These are phyloP conservation scores for Acholoe squamosa DNA, from an alignment of 2,888 invertebrate genomes.

Conservation along the genomic window DNA sequence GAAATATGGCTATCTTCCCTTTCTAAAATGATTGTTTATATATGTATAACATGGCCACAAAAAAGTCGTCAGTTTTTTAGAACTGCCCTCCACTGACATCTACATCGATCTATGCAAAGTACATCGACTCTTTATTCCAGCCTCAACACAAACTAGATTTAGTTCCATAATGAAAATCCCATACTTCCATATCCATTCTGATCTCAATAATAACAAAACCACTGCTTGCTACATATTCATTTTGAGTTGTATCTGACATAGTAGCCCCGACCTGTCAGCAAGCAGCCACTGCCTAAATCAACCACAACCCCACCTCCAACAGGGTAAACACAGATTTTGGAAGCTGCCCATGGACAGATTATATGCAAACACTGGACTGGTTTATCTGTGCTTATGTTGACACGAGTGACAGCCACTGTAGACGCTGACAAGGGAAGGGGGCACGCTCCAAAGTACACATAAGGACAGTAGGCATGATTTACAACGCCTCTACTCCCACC, in stretches of 20 bases:
- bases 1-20: too few species aligned
- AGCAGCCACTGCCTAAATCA: neutral
- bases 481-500: neutral
- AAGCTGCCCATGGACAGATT: neutral
- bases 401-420: slow-evolving; percentile 28
- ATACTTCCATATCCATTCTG: too few species aligned
- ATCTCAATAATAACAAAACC: too few species aligned
- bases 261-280: neutral
- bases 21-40: too few species aligned
- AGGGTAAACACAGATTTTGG: neutral
- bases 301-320: neutral
- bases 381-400: slow-evolving; percentile 10
- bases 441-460: slow-evolving; percentile 20
- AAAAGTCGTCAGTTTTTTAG: too few species aligned
- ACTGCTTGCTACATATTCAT: too few species aligned
- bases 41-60: too few species aligned
- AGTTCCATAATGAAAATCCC: too few species aligned
- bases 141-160: too few species aligned
- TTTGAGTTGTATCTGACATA: neutral
- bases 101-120: too few species aligned
- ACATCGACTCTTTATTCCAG: too few species aligned
- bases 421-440: neutral
- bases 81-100: too few species aligned
- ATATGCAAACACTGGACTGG: neutral
- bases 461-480: neutral